Percentiles rank a stretch among this genome's conserved stretches.
Evolutionary conservation across 2,888 invertebrate species (phyloP).

Genomic region (Palloptera scutellata): DNA sequence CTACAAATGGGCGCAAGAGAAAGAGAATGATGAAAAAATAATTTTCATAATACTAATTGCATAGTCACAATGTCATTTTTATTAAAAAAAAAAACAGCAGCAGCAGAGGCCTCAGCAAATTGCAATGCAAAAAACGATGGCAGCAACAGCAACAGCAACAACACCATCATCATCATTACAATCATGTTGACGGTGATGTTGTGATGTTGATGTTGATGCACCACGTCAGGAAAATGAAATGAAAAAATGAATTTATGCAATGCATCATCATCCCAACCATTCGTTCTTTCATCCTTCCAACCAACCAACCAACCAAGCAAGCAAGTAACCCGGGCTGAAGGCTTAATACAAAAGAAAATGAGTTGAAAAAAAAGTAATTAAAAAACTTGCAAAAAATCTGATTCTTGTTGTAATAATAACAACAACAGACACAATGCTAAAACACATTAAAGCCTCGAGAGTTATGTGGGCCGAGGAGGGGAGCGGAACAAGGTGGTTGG

Average conservation of each 20-base stretch:
- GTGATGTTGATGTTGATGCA: constrained; percentile 14
- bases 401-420: constrained; percentile 31
- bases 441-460: constrained; percentile 28
- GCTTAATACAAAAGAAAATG: constrained; percentile 50
- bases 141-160: constrained; percentile 11
- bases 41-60: constrained; percentile 63
- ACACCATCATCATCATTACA: constrained; percentile 2
- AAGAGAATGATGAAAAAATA: constrained; percentile 43
- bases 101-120: constrained; percentile 12
- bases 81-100: constrained; percentile 31
- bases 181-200: not conserved
- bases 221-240: constrained; percentile 43
- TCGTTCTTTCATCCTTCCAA: constrained; percentile 29
- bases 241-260: constrained; percentile 58
- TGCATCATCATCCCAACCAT: constrained; percentile 49
- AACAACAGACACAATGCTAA: constrained; percentile 33
- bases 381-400: constrained; percentile 40
- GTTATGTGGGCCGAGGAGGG: not conserved
- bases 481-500: not conserved
- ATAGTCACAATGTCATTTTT: constrained; percentile 63
- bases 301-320: constrained; percentile 17
- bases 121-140: constrained; percentile 5
- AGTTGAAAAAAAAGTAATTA: constrained; percentile 56
- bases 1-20: constrained; percentile 19
- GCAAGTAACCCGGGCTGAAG: constrained; percentile 36